These are phyloP conservation scores for Crotalus tigris DNA, from an alignment of 2,113 vertebrate species.

Conservation along the genomic window DNA sequence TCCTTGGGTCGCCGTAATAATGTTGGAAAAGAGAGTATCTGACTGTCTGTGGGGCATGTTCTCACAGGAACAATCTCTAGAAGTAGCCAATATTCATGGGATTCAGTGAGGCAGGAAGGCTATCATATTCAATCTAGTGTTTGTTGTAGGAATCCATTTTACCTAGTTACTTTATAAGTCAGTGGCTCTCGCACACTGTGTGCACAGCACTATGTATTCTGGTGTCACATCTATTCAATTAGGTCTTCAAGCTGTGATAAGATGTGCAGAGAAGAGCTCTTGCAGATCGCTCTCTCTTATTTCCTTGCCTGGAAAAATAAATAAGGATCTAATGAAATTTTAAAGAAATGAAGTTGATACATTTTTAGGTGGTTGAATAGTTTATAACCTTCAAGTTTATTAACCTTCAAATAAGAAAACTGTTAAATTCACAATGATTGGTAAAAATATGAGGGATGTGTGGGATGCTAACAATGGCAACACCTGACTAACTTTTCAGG, in stretches of 20 bases:
- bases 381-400: not conserved
- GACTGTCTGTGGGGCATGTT: not conserved
- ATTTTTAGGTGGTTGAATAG: not conserved
- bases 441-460: not conserved
- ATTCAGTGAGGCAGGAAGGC: not conserved
- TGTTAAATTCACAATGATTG: not conserved
- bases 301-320: not conserved
- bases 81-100: not conserved
- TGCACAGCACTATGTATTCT: not conserved
- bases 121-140: not conserved
- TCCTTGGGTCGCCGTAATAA: not conserved
- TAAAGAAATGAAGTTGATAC: not conserved
- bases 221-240: not conserved
- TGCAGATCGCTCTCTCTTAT: not conserved
- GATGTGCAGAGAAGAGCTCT: not conserved
- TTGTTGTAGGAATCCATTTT: not conserved
- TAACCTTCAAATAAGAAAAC: not conserved
- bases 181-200: not conserved
- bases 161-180: not conserved
- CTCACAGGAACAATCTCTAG: not conserved
- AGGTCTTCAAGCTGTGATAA: not conserved
- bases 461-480: not conserved
- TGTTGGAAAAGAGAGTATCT: not conserved
- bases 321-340: not conserved
- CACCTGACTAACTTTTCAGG: not conserved